Percentiles rank a stretch among this genome's conserved stretches.
Conservation (phyloP, 2,888 invertebrate species). For the Melanostoma mellinum region DNA sequence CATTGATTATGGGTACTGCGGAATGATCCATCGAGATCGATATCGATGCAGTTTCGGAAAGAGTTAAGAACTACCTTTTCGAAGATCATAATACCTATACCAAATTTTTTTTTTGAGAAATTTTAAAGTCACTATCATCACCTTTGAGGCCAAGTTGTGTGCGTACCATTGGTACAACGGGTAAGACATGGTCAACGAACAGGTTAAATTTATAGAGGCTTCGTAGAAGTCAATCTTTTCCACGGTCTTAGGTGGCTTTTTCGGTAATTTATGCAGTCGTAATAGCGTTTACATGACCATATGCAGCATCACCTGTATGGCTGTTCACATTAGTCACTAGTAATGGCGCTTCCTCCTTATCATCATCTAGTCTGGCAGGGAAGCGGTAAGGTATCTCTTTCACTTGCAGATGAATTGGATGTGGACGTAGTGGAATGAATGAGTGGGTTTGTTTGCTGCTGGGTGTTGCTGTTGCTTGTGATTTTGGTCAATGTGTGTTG, state of each 20-base stretch:
- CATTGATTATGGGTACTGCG: slow-evolving; percentile 47
- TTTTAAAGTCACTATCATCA: slow-evolving; percentile 31
- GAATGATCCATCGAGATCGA: slow-evolving; percentile 53
- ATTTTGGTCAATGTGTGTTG: slow-evolving; percentile 33
- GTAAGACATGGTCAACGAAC: slow-evolving; percentile 4
- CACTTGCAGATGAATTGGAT: slow-evolving; percentile 45
- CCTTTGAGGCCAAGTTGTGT: slow-evolving; percentile 18
- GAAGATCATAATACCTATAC: slow-evolving; percentile 1
- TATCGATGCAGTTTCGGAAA: slow-evolving; percentile 56
- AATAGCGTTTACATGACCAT: slow-evolving; percentile 71
- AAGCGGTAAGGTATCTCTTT: slow-evolving; percentile 32
- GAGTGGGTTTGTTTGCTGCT: slow-evolving; percentile 16
- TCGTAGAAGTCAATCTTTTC: slow-evolving; percentile 44
- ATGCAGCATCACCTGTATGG: slow-evolving; percentile 69
- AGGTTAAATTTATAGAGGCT: slow-evolving; percentile 59
- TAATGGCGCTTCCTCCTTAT: slow-evolving; percentile 67
- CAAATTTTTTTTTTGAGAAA: slow-evolving; percentile 16
- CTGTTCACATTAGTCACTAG: slow-evolving; percentile 69
- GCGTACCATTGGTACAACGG: slow-evolving; percentile 43
- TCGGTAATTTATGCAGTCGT: slow-evolving; percentile 66
- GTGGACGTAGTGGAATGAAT: slow-evolving; percentile 29
- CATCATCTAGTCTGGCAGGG: background rate
- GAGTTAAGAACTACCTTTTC: slow-evolving; percentile 56
- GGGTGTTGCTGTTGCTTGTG: slow-evolving; percentile 30
- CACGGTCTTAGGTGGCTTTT: slow-evolving; percentile 40